Conservation (phyloP, 2,113 vertebrate species). For the Lichenostomus cassidix region DNA sequence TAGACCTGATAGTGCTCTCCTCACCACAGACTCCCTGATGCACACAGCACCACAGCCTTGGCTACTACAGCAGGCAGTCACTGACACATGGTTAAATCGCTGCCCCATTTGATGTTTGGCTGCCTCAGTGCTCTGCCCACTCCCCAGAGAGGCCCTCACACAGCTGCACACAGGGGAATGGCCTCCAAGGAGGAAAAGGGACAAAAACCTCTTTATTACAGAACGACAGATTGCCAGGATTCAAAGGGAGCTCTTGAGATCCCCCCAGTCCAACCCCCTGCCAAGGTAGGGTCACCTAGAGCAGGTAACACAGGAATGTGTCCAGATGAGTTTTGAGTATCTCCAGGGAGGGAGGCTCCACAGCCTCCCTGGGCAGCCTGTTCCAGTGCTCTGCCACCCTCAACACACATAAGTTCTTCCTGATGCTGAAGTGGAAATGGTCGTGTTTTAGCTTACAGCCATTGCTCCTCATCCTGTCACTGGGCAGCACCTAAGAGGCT, state of each 20-base stretch:
- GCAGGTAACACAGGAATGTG: not conserved
- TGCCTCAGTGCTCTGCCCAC: rapidly evolving
- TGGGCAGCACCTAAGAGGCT: not conserved
- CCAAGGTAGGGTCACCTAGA: not conserved
- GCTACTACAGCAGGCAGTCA: no score
- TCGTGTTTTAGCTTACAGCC: not conserved
- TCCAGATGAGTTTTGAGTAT: not conserved
- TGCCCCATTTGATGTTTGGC: rapidly evolving
- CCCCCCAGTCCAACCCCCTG: no score
- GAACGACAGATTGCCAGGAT: not conserved
- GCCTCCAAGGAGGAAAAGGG: not conserved
- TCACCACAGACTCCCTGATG: rapidly evolving
- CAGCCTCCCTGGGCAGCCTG: rapidly evolving
- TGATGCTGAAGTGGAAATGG: not conserved
- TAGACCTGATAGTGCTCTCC: rapidly evolving
- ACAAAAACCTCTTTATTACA: not conserved
- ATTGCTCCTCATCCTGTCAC: no score
- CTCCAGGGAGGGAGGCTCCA: not conserved
- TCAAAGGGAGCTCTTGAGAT: not conserved
- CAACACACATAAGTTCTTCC: rapidly evolving
- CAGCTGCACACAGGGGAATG: rapidly evolving
- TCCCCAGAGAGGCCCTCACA: not conserved
- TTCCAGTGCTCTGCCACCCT: not conserved
- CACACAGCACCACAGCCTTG: no score
- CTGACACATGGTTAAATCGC: rapidly evolving